Evolutionary conservation across 2,113 vertebrate genomes (phyloP).

Genomic region (Miniopterus natalensis): DNA sequence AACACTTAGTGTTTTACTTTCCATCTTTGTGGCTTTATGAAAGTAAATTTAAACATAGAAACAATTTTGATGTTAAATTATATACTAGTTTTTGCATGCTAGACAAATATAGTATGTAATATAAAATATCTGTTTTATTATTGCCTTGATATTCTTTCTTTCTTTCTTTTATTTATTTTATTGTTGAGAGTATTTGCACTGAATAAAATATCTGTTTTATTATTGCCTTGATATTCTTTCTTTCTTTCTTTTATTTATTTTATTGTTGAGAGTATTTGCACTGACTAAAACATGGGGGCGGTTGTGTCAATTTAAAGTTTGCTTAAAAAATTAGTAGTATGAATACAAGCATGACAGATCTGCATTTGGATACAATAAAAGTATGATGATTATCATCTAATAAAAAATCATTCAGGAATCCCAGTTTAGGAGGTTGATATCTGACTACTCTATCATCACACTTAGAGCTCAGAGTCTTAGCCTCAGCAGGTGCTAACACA

Average conservation of each 20-base stretch:
- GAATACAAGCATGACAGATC: not conserved
- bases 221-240: not conserved
- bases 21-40: not conserved
- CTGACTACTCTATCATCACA: not conserved
- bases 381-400: not conserved
- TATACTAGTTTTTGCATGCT: not conserved
- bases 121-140: not conserved
- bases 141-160: not conserved
- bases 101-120: not conserved
- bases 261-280: not conserved
- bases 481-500: not conserved
- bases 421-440: not conserved
- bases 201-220: not conserved
- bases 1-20: not conserved
- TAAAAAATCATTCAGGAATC: conserved; percentile 5
- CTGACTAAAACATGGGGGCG: not conserved
- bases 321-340: not conserved
- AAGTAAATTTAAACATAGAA: not conserved
- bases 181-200: too few relatives aligned
- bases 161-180: too few relatives aligned
- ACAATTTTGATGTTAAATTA: not conserved
- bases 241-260: too few relatives aligned
- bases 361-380: not conserved
- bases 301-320: not conserved
- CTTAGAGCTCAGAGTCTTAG: not conserved